Conservation (phyloP, 1,140 invertebrate species). For the Caenorhabditis latens region DNA sequence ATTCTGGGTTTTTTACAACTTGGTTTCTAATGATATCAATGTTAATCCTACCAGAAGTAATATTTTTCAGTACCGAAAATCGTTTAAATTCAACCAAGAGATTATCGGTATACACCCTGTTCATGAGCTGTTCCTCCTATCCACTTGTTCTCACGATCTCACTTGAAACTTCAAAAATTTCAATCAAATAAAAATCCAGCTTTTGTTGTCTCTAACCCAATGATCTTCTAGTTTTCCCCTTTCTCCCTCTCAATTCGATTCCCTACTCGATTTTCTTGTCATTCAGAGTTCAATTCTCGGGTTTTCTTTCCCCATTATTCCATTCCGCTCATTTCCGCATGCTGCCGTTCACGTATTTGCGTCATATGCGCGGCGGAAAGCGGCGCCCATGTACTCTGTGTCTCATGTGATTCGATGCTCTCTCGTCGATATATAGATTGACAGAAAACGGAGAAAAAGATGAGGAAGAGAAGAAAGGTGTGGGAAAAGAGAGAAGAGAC, state of each 20-base stretch:
- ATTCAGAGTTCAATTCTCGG: slow-evolving; percentile 20
- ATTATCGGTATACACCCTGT: no score
- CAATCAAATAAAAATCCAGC: no score
- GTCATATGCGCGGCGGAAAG: background rate
- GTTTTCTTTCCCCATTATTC: background rate
- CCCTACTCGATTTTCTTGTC: background rate
- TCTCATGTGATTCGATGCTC: background rate
- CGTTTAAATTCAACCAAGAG: no score
- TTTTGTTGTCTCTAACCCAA: background rate
- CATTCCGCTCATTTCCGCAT: background rate
- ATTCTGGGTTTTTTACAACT: no score
- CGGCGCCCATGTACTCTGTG: background rate
- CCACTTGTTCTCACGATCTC: no score
- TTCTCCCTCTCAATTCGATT: background rate
- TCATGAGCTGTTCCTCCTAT: no score
- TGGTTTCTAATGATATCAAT: no score
- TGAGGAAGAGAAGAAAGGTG: no score
- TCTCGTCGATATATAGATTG: background rate
- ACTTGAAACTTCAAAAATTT: no score
- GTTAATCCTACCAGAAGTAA: no score
- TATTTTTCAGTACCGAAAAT: no score
- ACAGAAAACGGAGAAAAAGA: slow-evolving; percentile 8
- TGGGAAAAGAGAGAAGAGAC: background rate
- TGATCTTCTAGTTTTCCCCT: background rate
- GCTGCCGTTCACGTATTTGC: slow-evolving; percentile 35